Conservation (phyloP, 2,113 vertebrate species). For the Tretioscincus oriximinensis region DNA sequence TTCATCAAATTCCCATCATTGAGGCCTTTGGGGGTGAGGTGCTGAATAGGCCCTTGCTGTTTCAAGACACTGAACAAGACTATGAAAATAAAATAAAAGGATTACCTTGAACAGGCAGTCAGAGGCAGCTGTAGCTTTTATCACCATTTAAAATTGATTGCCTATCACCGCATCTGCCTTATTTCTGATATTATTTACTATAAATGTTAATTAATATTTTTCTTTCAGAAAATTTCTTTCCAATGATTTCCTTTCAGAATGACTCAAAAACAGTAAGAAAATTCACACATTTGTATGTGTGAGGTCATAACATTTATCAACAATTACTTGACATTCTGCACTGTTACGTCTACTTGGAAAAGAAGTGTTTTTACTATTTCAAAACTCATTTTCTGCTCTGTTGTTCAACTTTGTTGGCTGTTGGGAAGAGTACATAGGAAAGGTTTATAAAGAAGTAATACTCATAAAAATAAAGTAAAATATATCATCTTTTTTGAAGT, state of each 20-base stretch:
- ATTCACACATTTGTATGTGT: background rate
- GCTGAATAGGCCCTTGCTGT: too few species aligned
- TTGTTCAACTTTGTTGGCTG: too few species aligned
- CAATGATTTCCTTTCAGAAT: background rate
- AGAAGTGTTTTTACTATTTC: background rate
- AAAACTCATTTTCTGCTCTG: slow-evolving; percentile 3
- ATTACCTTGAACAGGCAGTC: background rate
- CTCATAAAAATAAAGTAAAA: background rate
- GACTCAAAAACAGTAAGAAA: background rate
- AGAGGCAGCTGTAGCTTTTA: background rate
- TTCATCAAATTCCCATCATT: too few species aligned
- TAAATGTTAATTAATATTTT: background rate
- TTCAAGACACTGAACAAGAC: background rate
- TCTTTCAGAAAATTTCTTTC: background rate
- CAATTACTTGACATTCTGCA: background rate
- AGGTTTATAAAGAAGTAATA: too few species aligned
- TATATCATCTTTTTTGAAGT: background rate
- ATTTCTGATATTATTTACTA: background rate
- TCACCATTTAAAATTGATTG: background rate
- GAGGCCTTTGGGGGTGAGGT: too few species aligned
- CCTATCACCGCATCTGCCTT: background rate
- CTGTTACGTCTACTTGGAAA: slow-evolving; percentile 12
- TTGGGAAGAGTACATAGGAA: background rate
- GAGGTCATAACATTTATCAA: background rate
- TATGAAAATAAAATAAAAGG: background rate